A percentile compares a stretch with the other conserved stretches of the same genome.
Conservation (phyloP, 2,113 vertebrate genomes). For the Poeciliopsis occidentalis region DNA sequence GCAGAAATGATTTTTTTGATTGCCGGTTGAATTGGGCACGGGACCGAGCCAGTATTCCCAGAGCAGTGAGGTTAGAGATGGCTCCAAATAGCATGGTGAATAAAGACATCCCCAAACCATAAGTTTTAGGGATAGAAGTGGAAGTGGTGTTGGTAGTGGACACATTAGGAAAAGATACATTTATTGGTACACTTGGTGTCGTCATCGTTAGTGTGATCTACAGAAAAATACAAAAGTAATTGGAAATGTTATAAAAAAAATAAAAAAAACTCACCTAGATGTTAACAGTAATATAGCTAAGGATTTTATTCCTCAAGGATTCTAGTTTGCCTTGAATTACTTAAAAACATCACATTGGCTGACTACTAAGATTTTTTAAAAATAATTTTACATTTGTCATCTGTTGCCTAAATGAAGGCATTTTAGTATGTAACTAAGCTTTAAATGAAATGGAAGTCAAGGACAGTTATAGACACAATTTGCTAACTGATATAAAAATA, state of each 20-base stretch:
- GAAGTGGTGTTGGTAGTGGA: background rate
- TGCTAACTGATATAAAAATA: background rate
- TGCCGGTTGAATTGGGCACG: slow-evolving; percentile 65
- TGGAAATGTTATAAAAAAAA: background rate
- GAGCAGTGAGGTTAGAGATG: slow-evolving; percentile 83
- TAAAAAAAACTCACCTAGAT: background rate
- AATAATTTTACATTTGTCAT: background rate
- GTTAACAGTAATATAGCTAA: no score
- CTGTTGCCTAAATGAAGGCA: background rate
- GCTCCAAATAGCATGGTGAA: slow-evolving; percentile 86
- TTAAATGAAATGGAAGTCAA: background rate
- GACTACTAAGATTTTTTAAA: background rate
- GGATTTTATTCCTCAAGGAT: background rate
- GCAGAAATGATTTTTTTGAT: slow-evolving; percentile 82
- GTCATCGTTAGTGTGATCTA: slow-evolving; percentile 42
- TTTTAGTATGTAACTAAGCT: background rate
- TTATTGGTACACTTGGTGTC: slow-evolving; percentile 26
- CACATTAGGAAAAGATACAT: background rate
- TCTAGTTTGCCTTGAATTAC: background rate
- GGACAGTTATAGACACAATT: no score
- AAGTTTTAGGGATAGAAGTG: background rate
- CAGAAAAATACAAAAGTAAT: slow-evolving; percentile 29
- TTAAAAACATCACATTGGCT: no score
- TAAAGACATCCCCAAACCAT: slow-evolving; percentile 77
- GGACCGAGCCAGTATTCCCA: slow-evolving; percentile 80